Evolutionary conservation across 2,113 vertebrate genomes (phyloP), one percentile per base, ranked within the genome.

Genomic region (Neodontobutis hainanensis): DNA sequence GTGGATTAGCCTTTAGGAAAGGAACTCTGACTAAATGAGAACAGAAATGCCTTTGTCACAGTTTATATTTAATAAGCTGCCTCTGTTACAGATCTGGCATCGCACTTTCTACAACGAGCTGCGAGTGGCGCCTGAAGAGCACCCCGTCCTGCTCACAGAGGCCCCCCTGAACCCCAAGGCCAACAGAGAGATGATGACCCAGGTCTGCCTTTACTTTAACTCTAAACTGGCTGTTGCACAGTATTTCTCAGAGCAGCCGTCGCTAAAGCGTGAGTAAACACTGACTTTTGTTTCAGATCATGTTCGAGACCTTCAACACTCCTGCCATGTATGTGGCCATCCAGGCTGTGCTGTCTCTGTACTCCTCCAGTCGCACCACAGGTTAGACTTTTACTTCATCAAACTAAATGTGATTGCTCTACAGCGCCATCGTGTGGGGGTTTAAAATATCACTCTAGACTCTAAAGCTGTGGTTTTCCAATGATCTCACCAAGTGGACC

Each of bases 301-400:
- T 99, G 96, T 99, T 99, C 2, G 96, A 99, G 87, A 97, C 96
- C 86, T 99, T 98, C 73, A 99, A 98, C 0, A 92, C 92, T 70
- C 97, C 97, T 0, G 96, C 96, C 89, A 99, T 98, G 96, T 99
- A 98, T 0, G 97, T 99, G 0, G 97, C 96, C 89, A 99, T 99
- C 88, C 96, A 99, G 88, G 96, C 97, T 0, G 96, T 99, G 58
- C 93, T 98, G 74, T 98, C 97, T 0, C 96, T 99, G 74, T 98
- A 98, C 2, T 96, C 96, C 35, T 98, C 96, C 0, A 96, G 97
- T 72, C 95, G 97, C 75, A 98, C 97, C 11, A 99, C 97, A 10
- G 97, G 97, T 97, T 68, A 93, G 94, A 51, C n/a, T 14, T 27
- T 3, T 27, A 2, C 19, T 2, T 27, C 3, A 1, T 27, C 19